phyloP scores from a whole-genome alignment of 2,888 invertebrate species.

The Willowsia nigromaculata region DNA sequence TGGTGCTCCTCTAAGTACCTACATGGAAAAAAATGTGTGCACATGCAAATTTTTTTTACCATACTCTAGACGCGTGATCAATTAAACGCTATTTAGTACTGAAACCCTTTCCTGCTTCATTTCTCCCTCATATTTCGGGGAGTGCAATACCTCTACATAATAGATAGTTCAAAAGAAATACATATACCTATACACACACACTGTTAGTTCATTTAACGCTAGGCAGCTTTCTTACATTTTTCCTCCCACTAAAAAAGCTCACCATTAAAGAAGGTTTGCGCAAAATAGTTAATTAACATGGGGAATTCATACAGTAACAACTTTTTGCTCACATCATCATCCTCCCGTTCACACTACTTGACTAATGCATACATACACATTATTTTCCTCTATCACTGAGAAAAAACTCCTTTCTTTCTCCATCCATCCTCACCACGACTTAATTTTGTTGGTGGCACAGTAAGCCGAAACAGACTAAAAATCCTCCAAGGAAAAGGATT shows the following conservation, averaged over 20 bases:
- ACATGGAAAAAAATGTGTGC: too few species aligned
- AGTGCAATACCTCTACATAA: too few species aligned
- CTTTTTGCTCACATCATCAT: not conserved
- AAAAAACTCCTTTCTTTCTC: not conserved
- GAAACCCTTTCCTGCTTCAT: too few species aligned
- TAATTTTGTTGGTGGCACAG: not conserved
- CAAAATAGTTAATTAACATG: constrained; percentile 19
- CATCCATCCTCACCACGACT: not conserved
- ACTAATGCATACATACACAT: not conserved
- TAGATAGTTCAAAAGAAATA: too few species aligned
- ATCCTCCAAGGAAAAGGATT: not conserved
- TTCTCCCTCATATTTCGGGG: too few species aligned
- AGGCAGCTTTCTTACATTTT: not conserved
- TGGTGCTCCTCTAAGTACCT: too few species aligned
- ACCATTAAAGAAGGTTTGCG: not conserved
- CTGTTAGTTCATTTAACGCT: not conserved
- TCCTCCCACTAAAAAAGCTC: not conserved
- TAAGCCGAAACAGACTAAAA: not conserved
- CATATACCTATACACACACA: too few species aligned
- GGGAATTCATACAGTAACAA: not conserved
- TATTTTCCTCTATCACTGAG: not conserved
- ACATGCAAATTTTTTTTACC: too few species aligned
- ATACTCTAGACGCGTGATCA: too few species aligned
- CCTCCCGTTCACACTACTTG: not conserved
- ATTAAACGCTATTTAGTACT: too few species aligned